These are phyloP conservation scores for Aphelenchoides avenae DNA, from an alignment of 1,140 invertebrate species.

Conservation along the genomic window DNA sequence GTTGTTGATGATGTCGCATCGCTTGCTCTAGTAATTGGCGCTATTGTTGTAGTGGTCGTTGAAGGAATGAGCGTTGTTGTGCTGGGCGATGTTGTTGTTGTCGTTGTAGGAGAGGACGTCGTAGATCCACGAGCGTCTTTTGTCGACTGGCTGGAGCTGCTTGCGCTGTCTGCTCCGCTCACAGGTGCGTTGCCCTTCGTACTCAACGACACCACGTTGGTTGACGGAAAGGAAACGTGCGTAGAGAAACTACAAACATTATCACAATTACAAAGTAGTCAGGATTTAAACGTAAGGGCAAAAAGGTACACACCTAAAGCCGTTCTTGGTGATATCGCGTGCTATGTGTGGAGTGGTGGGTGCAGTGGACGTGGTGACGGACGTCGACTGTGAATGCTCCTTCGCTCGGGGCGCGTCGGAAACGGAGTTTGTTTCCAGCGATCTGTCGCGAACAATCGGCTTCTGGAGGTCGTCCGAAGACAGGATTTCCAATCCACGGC, in stretches of 20 bases:
- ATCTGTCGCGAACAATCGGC: too few relatives aligned
- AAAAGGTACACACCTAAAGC: neutral
- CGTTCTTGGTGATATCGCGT: constrained; percentile 1
- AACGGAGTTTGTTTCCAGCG: too few relatives aligned
- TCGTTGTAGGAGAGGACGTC: too few relatives aligned
- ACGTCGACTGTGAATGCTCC: too few relatives aligned
- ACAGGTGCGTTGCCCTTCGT: constrained; percentile 15
- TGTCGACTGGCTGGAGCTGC: too few relatives aligned
- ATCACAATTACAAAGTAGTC: neutral
- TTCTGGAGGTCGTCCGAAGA: too few relatives aligned
- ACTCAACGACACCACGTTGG: constrained; percentile 20
- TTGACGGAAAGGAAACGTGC: constrained; percentile 23
- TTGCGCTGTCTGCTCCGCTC: neutral
- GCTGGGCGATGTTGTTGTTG: constrained; percentile 19
- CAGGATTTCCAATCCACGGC: too few relatives aligned
- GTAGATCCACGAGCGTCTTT: too few relatives aligned
- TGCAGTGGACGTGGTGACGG: too few relatives aligned
- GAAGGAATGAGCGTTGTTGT: constrained; percentile 13
- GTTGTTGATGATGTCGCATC: constrained; percentile 29
- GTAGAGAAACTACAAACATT: constrained; percentile 22
- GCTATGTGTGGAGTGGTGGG: too few relatives aligned
- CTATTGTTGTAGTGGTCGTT: constrained; percentile 26
- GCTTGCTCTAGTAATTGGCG: constrained; percentile 15
- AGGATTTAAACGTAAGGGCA: neutral
- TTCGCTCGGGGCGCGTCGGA: too few relatives aligned